Evolutionary conservation across 1,140 invertebrate species (phyloP).

Genomic region (Aphis craccivora): DNA sequence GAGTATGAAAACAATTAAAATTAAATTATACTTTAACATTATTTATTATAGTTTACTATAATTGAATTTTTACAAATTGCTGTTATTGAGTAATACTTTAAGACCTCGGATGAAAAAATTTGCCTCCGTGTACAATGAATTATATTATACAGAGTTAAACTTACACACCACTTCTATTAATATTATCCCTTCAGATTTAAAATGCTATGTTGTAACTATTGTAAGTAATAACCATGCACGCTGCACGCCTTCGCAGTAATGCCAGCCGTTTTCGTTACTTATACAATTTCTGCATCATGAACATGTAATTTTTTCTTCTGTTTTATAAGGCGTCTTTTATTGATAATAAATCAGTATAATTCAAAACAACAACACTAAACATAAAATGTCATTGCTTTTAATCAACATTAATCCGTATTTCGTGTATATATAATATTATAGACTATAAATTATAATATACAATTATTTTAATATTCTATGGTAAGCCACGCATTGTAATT

Average conservation of each 20-base stretch:
- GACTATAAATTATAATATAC: background rate
- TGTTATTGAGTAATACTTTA: background rate
- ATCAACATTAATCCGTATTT: background rate
- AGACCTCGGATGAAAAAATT: background rate
- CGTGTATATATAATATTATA: background rate
- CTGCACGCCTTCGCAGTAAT: background rate
- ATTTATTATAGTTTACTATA: background rate
- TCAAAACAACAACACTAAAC: background rate
- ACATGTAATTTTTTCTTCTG: background rate
- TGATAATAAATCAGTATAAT: background rate
- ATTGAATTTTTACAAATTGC: background rate
- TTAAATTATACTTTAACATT: background rate
- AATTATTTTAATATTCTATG: conserved; percentile 9
- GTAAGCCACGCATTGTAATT: background rate
- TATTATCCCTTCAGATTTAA: conserved; percentile 16
- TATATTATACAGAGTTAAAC: background rate
- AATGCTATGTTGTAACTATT: background rate
- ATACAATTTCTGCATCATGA: background rate
- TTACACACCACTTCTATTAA: background rate
- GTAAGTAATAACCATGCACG: background rate
- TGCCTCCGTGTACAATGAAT: background rate
- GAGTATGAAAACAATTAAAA: background rate
- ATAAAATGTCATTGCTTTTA: background rate
- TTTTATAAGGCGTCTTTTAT: background rate
- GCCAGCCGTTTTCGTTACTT: background rate